Base-by-base conservation (phyloP, 2,113 vertebrate species). In the Upupa epops region DNA sequence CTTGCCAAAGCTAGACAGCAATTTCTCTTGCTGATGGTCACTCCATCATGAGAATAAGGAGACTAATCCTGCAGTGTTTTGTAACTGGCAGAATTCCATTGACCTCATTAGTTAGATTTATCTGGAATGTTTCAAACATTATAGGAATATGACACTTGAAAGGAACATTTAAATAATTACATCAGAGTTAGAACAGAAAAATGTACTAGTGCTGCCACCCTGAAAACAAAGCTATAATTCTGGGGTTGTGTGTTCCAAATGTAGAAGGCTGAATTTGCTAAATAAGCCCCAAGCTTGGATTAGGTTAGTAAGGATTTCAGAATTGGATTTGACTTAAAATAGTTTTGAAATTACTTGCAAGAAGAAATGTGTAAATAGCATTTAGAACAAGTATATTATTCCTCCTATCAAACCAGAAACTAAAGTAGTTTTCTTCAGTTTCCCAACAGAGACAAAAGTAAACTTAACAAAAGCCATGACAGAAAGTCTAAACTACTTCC, bases 71-170 rank as follows among this genome's bases (percentile, higher is more conserved):
- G 31, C 37, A 10, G 34, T 58, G 54, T 56, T 86, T 72, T 72
- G 17, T 45, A 88, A 36, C 70, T 95, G 90, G 92, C 90, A 86
- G 64, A 86, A 75, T 24, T 92, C 86, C 80, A 65, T 14, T 81
- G 46, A 65, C 73, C 90, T 93, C 49, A 88, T 90, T 90, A 88
- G 58, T 54, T 84, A 86, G 40, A 73, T 94, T 90, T 93, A 65
- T 74, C 60, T 40, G 54, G 75, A 93, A 25, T 45, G 17, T 32
- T 79, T 72, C 2, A 9, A 36, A 60, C 72, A 32, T 69, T 76
- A 78, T 2, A 79, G 71, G 31, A 90, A 46, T 46, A 42, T 46
- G 46, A 40, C 28, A 85, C 36, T 42, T 63, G 76, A 87, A 68
- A 72, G 34, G 32, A 48, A 48, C 46, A 48, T 48, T 48, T 20